Evolutionary conservation across 2,888 invertebrate genomes (phyloP).

Genomic region (Rhagophthalmus giganteus): DNA sequence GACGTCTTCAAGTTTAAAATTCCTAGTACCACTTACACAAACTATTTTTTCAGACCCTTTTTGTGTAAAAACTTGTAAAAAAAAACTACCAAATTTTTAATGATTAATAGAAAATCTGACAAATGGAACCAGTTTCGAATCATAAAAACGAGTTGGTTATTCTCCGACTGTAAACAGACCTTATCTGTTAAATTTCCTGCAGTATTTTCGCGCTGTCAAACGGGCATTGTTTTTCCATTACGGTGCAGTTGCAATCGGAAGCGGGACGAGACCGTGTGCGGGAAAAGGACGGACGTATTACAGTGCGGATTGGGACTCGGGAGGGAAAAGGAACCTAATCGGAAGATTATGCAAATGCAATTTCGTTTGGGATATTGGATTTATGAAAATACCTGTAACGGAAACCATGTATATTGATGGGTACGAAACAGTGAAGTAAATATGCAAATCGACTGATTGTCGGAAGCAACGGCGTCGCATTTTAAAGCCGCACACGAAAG

Average conservation of each 20-base stretch:
- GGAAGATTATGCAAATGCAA: slow-evolving; percentile 56
- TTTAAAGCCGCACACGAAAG: no score
- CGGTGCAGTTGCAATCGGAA: slow-evolving; percentile 31
- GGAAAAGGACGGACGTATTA: no score
- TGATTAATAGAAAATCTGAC: no score
- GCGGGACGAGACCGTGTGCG: no score
- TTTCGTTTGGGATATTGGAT: slow-evolving; percentile 56
- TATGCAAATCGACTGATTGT: slow-evolving; percentile 27
- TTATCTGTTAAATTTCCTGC: slow-evolving; percentile 18
- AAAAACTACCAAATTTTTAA: no score
- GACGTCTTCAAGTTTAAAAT: no score
- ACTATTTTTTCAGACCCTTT: no score
- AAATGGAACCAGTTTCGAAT: no score
- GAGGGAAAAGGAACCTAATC: slow-evolving; percentile 45
- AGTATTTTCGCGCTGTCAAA: slow-evolving; percentile 36
- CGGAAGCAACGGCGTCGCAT: not conserved
- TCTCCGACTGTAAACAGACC: slow-evolving; percentile 15
- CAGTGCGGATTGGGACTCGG: slow-evolving; percentile 27
- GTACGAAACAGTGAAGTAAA: slow-evolving; percentile 40
- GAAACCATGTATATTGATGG: slow-evolving; percentile 45
- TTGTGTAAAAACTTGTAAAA: no score
- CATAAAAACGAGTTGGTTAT: not conserved
- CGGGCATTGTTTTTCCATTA: no score
- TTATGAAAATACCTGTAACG: slow-evolving; percentile 53
- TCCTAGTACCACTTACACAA: no score